Evolutionary conservation across 2,113 vertebrate genomes (phyloP).

Genomic region (Tychaedon coryphoeus): DNA sequence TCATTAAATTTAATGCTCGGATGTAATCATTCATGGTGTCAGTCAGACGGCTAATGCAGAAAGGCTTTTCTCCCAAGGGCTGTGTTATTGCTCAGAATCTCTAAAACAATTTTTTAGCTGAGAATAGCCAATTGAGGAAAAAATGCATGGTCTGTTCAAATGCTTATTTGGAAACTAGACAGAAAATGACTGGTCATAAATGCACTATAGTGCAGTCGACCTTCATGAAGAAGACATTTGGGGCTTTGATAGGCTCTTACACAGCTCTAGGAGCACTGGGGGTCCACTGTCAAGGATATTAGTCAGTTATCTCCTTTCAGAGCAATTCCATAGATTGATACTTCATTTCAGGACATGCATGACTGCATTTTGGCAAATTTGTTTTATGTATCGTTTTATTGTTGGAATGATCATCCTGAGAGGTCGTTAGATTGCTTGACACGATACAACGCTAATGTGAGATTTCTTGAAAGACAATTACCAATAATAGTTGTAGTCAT

Average conservation of each 20-base stretch:
- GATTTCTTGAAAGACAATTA: constrained; percentile 11
- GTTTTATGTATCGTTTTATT: constrained; percentile 26
- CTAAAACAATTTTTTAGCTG: constrained; percentile 47
- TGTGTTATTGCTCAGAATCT: constrained; percentile 31
- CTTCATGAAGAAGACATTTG: background rate
- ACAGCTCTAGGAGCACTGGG: background rate
- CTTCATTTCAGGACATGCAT: background rate
- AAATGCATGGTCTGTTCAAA: background rate
- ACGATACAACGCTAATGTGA: background rate
- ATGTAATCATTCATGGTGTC: constrained; percentile 57
- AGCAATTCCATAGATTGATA: background rate
- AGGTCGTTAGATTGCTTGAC: background rate
- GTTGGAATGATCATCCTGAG: constrained; percentile 3
- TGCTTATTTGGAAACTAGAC: background rate
- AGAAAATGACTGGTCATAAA: constrained; percentile 26
- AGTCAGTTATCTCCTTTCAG: background rate
- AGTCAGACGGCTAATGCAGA: constrained; percentile 29
- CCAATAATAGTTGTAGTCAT: background rate
- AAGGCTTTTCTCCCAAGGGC: background rate
- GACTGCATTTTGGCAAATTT: constrained; percentile 23
- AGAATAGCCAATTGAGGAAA: constrained; percentile 34
- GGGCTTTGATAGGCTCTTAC: background rate
- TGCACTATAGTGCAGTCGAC: background rate
- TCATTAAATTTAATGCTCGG: constrained; percentile 54
- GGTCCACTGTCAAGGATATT: background rate